These are phyloP conservation scores for Calycopis cecrops DNA, from an alignment of 1,140 invertebrate genomes.

Conservation along the genomic window DNA sequence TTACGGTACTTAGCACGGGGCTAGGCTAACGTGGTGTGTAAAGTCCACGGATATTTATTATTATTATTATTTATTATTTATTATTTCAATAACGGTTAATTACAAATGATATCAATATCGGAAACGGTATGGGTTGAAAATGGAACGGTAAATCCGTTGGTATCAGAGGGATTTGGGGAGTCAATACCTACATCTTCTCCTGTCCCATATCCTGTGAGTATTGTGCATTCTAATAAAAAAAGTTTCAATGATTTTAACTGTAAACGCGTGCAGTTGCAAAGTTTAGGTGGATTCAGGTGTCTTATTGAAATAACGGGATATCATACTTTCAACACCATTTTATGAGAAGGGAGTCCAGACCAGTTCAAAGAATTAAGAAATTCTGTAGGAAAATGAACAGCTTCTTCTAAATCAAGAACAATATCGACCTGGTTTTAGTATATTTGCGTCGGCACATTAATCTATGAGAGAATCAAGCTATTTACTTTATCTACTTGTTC, in stretches of 20 bases:
- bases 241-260: slow-evolving; percentile 32
- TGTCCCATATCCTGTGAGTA: slow-evolving; percentile 31
- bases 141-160: slow-evolving; percentile 31
- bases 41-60: too few relatives aligned
- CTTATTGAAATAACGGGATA: slow-evolving; percentile 40
- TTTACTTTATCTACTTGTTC: slow-evolving; percentile 37
- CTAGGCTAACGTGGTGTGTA: too few relatives aligned
- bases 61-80: too few relatives aligned
- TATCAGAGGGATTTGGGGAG: too few relatives aligned
- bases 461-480: slow-evolving; percentile 35
- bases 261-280: slow-evolving; percentile 59
- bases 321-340: slow-evolving; percentile 40
- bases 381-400: slow-evolving; percentile 38
- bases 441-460: slow-evolving; percentile 33
- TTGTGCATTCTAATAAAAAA: slow-evolving; percentile 34
- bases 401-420: slow-evolving; percentile 35
- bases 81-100: too few relatives aligned
- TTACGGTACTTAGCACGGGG: too few relatives aligned
- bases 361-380: slow-evolving; percentile 34
- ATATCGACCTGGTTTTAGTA: slow-evolving; percentile 39
- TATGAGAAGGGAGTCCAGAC: slow-evolving; percentile 47
- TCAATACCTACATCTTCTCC: slow-evolving; percentile 45
- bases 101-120: too few relatives aligned
- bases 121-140: slow-evolving; percentile 29
- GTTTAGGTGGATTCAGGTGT: slow-evolving; percentile 54